These are phyloP conservation scores for Panulirus ornatus DNA, from an alignment of 1,140 invertebrate species.

Conservation along the genomic window DNA sequence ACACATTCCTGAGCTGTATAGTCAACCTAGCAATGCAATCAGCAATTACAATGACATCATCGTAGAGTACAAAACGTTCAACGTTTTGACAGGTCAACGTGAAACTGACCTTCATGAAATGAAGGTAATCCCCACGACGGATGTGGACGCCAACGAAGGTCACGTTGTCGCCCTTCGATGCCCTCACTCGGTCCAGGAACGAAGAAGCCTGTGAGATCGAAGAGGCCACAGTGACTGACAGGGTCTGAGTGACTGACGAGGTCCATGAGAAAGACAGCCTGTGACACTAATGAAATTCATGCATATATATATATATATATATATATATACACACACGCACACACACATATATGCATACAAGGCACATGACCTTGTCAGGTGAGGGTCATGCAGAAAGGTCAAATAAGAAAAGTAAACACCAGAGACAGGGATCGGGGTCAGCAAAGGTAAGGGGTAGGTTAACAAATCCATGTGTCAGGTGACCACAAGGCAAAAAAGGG, in stretches of 20 bases:
- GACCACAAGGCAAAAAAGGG: too few relatives aligned
- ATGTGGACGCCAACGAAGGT: slow-evolving; percentile 53
- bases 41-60: too few relatives aligned
- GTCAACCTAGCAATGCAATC: too few relatives aligned
- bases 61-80: too few relatives aligned
- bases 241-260: slow-evolving; percentile 38
- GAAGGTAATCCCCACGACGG: slow-evolving; percentile 28
- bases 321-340: neutral
- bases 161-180: neutral
- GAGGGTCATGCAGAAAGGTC: too few relatives aligned
- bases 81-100: too few relatives aligned
- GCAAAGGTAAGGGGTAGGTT: too few relatives aligned
- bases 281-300: neutral
- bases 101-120: slow-evolving; percentile 22
- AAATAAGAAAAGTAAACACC: too few relatives aligned
- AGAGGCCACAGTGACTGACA: slow-evolving; percentile 51
- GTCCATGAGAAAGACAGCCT: neutral
- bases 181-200: slow-evolving; percentile 40
- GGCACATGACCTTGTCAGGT: too few relatives aligned
- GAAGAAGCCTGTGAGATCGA: neutral
- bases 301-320: neutral
- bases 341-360: neutral
- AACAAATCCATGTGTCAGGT: too few relatives aligned
- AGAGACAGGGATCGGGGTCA: too few relatives aligned
- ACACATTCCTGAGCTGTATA: too few relatives aligned